Evolutionary conservation across 2,797 vertebrate genomes (phyloP).

Genomic region (Manis javanica): DNA sequence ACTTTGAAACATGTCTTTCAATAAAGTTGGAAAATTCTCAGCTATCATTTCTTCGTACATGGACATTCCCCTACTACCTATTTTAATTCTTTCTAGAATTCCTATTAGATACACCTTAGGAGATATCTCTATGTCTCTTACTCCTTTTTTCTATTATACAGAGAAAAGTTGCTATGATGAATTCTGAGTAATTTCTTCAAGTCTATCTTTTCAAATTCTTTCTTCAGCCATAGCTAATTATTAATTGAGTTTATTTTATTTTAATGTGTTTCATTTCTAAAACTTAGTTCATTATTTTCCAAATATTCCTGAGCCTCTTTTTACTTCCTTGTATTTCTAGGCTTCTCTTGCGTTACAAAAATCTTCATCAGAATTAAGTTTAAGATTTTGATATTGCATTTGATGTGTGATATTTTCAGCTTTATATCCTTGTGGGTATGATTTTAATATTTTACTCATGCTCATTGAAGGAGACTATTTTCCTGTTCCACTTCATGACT

Average conservation of each 20-base stretch:
- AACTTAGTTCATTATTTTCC: background rate
- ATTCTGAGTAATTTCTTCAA: background rate
- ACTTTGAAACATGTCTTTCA: background rate
- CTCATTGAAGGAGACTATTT: background rate
- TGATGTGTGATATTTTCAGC: background rate
- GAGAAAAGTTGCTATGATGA: background rate
- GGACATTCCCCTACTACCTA: background rate
- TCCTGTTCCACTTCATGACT: background rate
- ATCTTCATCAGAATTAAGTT: background rate
- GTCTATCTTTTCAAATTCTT: background rate
- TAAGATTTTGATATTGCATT: background rate
- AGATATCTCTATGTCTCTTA: background rate
- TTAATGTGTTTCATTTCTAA: background rate
- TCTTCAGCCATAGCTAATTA: background rate
- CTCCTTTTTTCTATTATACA: background rate
- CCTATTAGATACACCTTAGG: background rate
- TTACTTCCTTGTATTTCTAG: background rate
- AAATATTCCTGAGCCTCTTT: background rate
- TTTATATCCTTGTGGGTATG: background rate
- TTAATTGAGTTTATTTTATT: background rate
- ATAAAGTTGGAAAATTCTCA: constrained; percentile 14
- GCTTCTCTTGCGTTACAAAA: background rate
- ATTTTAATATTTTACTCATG: background rate
- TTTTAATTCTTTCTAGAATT: background rate
- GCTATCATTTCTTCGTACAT: background rate